These are phyloP conservation scores for Thereva unica DNA, from an alignment of 2,888 invertebrate genomes.

Conservation along the genomic window DNA sequence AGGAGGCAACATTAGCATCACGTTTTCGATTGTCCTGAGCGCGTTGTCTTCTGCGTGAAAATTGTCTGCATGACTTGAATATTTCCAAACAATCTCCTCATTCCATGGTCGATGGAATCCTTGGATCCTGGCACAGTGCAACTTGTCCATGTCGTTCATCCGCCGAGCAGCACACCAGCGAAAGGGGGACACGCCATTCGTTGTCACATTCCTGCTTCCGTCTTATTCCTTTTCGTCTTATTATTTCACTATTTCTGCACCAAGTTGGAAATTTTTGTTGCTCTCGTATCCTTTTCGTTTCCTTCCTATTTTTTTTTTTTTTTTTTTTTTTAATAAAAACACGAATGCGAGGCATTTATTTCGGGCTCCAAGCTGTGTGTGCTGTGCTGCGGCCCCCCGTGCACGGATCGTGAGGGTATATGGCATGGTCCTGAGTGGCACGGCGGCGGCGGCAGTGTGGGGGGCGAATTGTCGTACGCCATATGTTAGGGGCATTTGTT, in stretches of 20 bases:
- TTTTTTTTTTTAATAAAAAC: constrained; percentile 39
- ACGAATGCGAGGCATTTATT: constrained; percentile 40
- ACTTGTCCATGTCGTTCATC: constrained; percentile 7
- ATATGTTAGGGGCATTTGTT: constrained; percentile 40
- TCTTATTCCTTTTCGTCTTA: constrained; percentile 24
- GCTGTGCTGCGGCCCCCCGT: neutral
- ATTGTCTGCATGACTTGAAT: constrained; percentile 41
- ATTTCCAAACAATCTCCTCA: constrained; percentile 18
- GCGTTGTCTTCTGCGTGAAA: constrained; percentile 36
- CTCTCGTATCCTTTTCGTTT: neutral
- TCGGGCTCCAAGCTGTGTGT: constrained; percentile 25
- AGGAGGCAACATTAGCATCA: constrained; percentile 26
- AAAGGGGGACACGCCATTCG: constrained; percentile 16
- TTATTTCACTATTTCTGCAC: constrained; percentile 27
- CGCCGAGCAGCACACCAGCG: neutral
- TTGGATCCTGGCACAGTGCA: constrained; percentile 20
- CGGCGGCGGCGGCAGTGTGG: constrained; percentile 4
- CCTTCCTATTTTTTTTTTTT: constrained; percentile 8
- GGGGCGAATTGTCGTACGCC: constrained; percentile 38
- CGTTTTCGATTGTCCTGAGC: constrained; percentile 20
- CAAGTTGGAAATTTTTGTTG: neutral
- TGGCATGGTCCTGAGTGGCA: neutral
- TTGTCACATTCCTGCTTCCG: constrained; percentile 28
- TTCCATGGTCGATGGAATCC: neutral
- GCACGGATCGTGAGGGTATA: too few relatives aligned